Base-by-base conservation (phyloP, 92 coral and sea anemone species). In the Montipora capitata region DNA sequence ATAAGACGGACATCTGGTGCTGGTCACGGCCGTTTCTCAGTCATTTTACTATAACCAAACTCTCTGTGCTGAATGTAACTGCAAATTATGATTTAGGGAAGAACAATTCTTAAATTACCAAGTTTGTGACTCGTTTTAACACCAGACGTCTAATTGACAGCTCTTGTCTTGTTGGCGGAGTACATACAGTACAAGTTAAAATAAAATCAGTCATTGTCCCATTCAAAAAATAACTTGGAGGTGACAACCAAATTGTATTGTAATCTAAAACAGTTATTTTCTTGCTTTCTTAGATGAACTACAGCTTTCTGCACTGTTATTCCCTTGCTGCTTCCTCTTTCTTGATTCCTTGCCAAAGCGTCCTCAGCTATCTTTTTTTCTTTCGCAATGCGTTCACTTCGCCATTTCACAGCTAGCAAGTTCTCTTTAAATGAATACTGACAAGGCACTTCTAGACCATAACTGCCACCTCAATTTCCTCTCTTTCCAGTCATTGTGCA, bases 1-100 rank as follows among this genome's bases (percentile, higher is more conserved):
- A 63, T 85, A 85, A 85, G 89, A 85, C 89, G 76, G 89, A 85
- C 89, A 85, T 83, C 89, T 85, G 89, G 83, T 75, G 89, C 27
- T 72, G 82, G 87, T 72, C 87, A 71, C 68, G 13, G 68, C 87
- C 87, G 81, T 83, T 83, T 83, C 27, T 83, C 87, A 72, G 66
- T 83, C 77, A 78, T 65, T 78, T 77, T 77, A 48, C 82, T 77
- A 40, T 48, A 77, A 77, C 81, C 39, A 41, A 40, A 65, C 35
- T 27, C 35, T 27, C 35, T 27, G 0, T 27, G 35, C 35, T 27
- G 35, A 27, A 27, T 27, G 35, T 27, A 27, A 27, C 35, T 27
- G 35, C 35, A 27, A 27, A 27, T 27, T 27, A 27, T 27, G 35
- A 27, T 27, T 27, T 27, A 27, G 35, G 35, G 35, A 27, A 27